phyloP scores from a whole-genome alignment of 1,140 invertebrate genomes.

The Cepaea nemoralis region DNA sequence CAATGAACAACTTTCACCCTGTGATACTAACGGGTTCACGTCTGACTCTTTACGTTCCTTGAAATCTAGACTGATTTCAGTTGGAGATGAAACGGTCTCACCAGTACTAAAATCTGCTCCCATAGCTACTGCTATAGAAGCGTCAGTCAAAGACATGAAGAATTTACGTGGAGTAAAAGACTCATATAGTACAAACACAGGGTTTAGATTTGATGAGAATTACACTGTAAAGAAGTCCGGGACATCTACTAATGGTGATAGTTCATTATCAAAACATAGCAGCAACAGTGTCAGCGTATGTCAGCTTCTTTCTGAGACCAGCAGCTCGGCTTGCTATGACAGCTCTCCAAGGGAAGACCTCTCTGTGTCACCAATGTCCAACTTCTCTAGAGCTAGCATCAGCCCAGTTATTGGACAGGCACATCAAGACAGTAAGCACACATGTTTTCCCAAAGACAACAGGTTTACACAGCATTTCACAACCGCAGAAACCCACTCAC shows the following conservation, averaged over 20 bases:
- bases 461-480: background rate
- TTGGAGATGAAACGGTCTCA: background rate
- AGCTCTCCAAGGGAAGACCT: conserved; percentile 31
- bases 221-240: background rate
- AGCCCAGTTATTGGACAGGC: conserved; percentile 7
- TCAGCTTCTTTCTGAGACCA: background rate
- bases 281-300: background rate
- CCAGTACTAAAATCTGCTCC: background rate
- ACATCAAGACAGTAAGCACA: background rate
- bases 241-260: background rate
- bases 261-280: background rate
- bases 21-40: background rate
- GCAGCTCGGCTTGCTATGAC: background rate
- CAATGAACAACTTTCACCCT: conserved; percentile 52
- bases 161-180: background rate
- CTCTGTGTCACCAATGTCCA: conserved; percentile 41
- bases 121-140: background rate
- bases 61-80: background rate
- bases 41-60: background rate
- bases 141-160: background rate
- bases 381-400: conserved; percentile 41
- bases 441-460: background rate
- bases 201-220: background rate
- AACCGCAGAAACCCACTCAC: conserved; percentile 27
- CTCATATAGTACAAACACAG: background rate